These are phyloP conservation scores for Aeoliscus strigatus DNA, from an alignment of 2,797 vertebrate genomes.

Conservation along the genomic window DNA sequence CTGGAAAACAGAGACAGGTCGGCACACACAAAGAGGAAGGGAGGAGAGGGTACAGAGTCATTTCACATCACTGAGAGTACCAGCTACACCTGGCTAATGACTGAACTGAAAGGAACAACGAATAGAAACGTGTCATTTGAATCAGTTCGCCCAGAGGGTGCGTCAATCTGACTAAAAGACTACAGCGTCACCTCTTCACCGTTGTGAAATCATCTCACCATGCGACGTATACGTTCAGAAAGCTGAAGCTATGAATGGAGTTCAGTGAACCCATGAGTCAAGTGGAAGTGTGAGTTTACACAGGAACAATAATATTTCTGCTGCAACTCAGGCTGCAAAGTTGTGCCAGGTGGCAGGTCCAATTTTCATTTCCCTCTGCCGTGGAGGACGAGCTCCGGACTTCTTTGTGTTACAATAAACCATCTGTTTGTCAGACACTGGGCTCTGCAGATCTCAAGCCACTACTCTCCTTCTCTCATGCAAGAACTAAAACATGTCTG, in stretches of 20 bases:
- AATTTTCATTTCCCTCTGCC: slow-evolving; percentile 42
- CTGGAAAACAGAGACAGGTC: slow-evolving; percentile 62
- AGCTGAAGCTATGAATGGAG: slow-evolving; percentile 23
- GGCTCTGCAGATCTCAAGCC: slow-evolving; percentile 26
- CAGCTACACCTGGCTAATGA: slow-evolving; percentile 14
- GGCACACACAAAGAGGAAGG: slow-evolving; percentile 3
- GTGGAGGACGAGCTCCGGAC: slow-evolving; percentile 31
- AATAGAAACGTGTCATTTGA: slow-evolving; percentile 16
- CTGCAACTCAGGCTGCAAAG: slow-evolving; percentile 36
- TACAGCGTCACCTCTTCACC: slow-evolving; percentile 12
- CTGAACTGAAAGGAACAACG: no score
- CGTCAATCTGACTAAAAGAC: slow-evolving; percentile 1
- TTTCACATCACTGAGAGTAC: slow-evolving; percentile 30
- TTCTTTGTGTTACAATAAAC: slow-evolving; percentile 44
- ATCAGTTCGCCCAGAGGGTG: slow-evolving; percentile 4
- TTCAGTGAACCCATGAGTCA: slow-evolving; percentile 24
- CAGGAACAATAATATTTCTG: slow-evolving; percentile 40
- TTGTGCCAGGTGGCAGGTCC: slow-evolving; percentile 21
- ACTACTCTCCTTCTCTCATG: slow-evolving; percentile 19
- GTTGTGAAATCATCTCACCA: slow-evolving; percentile 9
- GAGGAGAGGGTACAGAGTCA: slow-evolving; percentile 9
- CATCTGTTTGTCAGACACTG: slow-evolving; percentile 53
- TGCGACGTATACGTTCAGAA: slow-evolving; percentile 18
- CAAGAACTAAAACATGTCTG: not conserved
- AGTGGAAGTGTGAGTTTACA: slow-evolving; percentile 31